These are phyloP conservation scores for Danio jaintianensis DNA, from an alignment of 2,797 vertebrate genomes.

Conservation along the genomic window DNA sequence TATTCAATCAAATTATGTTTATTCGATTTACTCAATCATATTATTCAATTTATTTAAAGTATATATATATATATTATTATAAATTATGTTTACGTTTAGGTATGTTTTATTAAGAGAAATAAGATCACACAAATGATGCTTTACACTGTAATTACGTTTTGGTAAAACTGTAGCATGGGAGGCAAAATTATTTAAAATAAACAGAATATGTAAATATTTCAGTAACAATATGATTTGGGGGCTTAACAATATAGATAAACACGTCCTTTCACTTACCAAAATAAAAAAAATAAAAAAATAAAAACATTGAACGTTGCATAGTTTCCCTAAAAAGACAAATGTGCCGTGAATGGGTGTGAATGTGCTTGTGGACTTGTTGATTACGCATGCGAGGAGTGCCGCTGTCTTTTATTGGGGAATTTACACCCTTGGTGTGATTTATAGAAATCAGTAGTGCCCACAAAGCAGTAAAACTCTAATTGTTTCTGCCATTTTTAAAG, in stretches of 20 bases:
- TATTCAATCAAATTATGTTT: too few relatives aligned
- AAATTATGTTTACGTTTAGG: background rate
- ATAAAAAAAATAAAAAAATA: background rate
- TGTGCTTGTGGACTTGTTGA: slow-evolving; percentile 73
- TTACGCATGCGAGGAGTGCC: slow-evolving; percentile 80
- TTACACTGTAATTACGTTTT: background rate
- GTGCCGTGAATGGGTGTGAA: background rate
- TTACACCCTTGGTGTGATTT: slow-evolving; percentile 84
- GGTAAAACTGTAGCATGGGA: background rate
- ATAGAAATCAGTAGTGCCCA: slow-evolving; percentile 84
- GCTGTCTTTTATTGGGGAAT: slow-evolving; percentile 82
- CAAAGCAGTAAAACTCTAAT: slow-evolving; percentile 86
- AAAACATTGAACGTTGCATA: background rate
- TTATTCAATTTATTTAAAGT: too few relatives aligned
- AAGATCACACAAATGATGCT: background rate
- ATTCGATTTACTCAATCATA: too few relatives aligned
- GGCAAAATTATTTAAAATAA: background rate
- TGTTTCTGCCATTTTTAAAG: slow-evolving; percentile 86
- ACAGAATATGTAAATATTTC: background rate
- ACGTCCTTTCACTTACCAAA: background rate
- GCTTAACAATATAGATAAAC: background rate
- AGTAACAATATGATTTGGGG: background rate
- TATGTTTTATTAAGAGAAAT: background rate
- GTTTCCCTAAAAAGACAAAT: slow-evolving; percentile 21
- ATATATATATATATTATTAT: too few relatives aligned